phyloP scores from a whole-genome alignment of 2,888 invertebrate genomes.

The Sminthurinus aureus region DNA sequence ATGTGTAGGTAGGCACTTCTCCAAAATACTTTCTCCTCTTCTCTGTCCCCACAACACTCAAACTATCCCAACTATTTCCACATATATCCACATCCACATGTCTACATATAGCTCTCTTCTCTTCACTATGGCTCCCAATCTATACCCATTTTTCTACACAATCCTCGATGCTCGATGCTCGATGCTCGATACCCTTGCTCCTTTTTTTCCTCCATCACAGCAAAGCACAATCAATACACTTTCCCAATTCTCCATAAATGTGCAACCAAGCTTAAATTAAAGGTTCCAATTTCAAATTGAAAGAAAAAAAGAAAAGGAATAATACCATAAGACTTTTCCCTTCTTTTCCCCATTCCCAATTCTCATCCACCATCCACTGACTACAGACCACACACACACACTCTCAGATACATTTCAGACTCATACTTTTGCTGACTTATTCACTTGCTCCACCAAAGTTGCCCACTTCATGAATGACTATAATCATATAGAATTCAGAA shows the following conservation, averaged over 20 bases:
- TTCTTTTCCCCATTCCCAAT: too few relatives aligned
- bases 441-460: too few relatives aligned
- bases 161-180: neutral
- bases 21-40: constrained; percentile 40
- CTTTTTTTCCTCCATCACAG: neutral
- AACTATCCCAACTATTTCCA: neutral
- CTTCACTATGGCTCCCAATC: constrained; percentile 1
- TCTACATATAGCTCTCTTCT: neutral
- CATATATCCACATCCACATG: constrained; percentile 16
- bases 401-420: too few relatives aligned
- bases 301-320: neutral
- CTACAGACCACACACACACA: too few relatives aligned
- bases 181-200: neutral
- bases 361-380: too few relatives aligned
- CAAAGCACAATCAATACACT: constrained; percentile 21
- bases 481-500: too few relatives aligned
- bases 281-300: neutral
- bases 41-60: neutral
- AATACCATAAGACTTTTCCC: too few relatives aligned
- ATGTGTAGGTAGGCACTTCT: constrained; percentile 48
- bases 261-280: neutral
- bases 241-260: neutral
- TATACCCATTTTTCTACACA: neutral
- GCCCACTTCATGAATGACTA: too few relatives aligned
- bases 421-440: too few relatives aligned